These are phyloP conservation scores for Heliornis fulica DNA, from an alignment of 2,113 vertebrate genomes.

Conservation along the genomic window DNA sequence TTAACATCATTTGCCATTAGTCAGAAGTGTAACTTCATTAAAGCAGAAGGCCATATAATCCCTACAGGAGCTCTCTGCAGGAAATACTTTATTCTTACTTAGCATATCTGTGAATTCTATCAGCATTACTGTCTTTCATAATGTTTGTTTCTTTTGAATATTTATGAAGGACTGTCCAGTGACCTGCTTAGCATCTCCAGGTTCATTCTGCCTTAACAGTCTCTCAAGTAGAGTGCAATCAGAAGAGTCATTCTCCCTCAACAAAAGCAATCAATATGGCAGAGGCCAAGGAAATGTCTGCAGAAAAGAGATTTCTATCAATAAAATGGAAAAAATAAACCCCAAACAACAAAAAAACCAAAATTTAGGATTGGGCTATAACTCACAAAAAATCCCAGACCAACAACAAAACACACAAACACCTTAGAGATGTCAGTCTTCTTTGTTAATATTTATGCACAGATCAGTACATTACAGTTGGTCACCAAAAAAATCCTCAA, in stretches of 20 bases:
- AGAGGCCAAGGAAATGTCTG: conserved; percentile 60
- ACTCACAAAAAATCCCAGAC: not conserved
- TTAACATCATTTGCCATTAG: conserved; percentile 65
- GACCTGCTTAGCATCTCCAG: conserved; percentile 64
- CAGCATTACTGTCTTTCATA: conserved; percentile 67
- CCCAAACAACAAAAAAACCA: too few species aligned
- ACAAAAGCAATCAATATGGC: conserved; percentile 49
- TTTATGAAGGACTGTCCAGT: conserved; percentile 74
- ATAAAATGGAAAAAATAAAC: conserved; percentile 14
- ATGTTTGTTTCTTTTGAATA: conserved; percentile 71
- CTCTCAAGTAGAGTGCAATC: conserved; percentile 56
- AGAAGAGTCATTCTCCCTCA: conserved; percentile 46
- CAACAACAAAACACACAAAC: too few species aligned
- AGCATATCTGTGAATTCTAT: conserved; percentile 71
- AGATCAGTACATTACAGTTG: not conserved
- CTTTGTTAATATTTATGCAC: not conserved
- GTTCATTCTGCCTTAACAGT: conserved; percentile 65
- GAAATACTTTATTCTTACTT: conserved; percentile 68
- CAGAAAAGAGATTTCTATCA: conserved; percentile 49
- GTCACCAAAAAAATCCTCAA: not conserved
- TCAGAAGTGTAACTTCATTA: conserved; percentile 68
- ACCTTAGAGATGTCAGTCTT: not conserved
- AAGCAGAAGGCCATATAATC: conserved; percentile 54
- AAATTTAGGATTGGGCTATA: not conserved
- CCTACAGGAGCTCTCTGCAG: conserved; percentile 63